phyloP scores from a whole-genome alignment of 2,113 vertebrate genomes.

The Ictalurus punctatus region DNA sequence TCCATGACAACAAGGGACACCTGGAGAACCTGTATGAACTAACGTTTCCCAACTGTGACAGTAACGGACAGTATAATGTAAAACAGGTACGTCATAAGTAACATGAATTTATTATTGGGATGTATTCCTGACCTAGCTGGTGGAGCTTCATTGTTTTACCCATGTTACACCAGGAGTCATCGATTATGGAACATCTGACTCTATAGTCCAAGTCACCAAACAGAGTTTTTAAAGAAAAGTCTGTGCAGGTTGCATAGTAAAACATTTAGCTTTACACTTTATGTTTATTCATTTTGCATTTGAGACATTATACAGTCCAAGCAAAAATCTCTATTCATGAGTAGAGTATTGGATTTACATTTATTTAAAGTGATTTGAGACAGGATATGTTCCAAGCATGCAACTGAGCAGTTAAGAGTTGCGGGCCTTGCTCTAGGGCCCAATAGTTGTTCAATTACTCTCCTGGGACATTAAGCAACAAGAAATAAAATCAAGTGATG shows the following conservation, averaged over 20 bases:
- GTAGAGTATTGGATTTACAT: neutral
- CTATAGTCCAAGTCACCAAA: neutral
- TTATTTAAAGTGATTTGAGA: neutral
- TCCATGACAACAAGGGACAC: conserved; percentile 86
- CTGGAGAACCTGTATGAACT: conserved; percentile 91
- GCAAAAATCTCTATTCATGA: neutral
- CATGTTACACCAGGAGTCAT: neutral
- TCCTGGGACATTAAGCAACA: conserved; percentile 1
- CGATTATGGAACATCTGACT: neutral
- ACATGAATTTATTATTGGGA: neutral
- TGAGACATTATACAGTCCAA: neutral
- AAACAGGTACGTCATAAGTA: conserved; percentile 80
- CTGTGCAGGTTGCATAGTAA: neutral
- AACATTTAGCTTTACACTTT: neutral
- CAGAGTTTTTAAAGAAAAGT: neutral
- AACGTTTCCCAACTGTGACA: conserved; percentile 97
- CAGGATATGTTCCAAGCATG: neutral
- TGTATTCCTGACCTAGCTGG: neutral
- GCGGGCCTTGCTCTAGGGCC: neutral
- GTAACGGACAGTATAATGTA: conserved; percentile 87
- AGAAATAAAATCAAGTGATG: neutral
- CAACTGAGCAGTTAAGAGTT: neutral
- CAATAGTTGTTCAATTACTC: neutral
- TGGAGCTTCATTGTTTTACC: neutral
- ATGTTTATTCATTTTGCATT: neutral